These are phyloP conservation scores for Ictalurus furcatus DNA, from an alignment of 2,113 vertebrate genomes.

Conservation along the genomic window DNA sequence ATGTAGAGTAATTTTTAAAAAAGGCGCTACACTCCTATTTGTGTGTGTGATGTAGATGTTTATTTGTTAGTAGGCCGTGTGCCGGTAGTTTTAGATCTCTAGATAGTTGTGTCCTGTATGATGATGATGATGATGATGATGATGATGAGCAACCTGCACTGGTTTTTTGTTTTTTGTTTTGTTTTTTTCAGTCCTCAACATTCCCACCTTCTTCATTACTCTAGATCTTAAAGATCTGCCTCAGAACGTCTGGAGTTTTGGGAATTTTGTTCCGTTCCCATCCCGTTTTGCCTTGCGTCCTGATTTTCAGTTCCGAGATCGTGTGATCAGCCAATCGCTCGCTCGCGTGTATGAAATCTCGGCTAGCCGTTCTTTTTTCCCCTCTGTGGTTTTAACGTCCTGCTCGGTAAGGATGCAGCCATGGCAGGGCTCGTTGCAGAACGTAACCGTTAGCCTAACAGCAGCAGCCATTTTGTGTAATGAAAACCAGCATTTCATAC, in stretches of 20 bases:
- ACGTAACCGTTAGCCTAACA: neutral
- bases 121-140: conserved; percentile 48
- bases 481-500: neutral
- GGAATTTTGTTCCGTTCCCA: neutral
- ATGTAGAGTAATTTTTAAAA: conserved; percentile 55
- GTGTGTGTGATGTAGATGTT: conserved; percentile 69
- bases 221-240: neutral
- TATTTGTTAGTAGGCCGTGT: conserved; percentile 63
- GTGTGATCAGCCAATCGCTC: neutral
- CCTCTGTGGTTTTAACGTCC: neutral
- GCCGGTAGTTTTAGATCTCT: conserved; percentile 68
- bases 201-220: neutral
- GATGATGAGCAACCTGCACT: neutral
- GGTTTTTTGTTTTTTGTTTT: neutral
- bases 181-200: neutral
- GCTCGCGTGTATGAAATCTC: neutral
- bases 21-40: conserved; percentile 56
- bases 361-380: neutral
- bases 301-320: neutral
- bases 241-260: neutral
- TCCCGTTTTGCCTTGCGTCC: neutral
- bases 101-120: conserved; percentile 69
- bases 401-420: neutral
- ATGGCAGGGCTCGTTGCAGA: neutral
- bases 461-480: neutral